A percentile compares a stretch with the other conserved stretches of the same genome.
phyloP scores from a whole-genome alignment of 2,797 vertebrate species.

The Danio tinwini region DNA sequence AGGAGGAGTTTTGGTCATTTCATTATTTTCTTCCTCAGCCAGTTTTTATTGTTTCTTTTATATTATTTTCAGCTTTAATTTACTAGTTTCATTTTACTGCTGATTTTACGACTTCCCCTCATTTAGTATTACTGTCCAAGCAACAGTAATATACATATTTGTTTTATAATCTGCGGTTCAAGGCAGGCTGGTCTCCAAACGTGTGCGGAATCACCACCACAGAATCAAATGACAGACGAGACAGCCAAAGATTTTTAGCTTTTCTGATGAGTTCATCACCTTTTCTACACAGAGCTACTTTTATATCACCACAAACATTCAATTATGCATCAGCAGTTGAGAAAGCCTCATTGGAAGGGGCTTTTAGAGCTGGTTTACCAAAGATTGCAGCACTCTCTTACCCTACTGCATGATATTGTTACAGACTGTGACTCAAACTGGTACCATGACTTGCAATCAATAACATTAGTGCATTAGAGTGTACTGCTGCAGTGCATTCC shows the following conservation, averaged over 20 bases:
- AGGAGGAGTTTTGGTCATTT: too few species aligned
- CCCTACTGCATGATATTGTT: slow-evolving; percentile 38
- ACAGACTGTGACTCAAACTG: slow-evolving; percentile 51
- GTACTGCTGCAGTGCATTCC: slow-evolving; percentile 48
- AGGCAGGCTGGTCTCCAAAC: neutral
- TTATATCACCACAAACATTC: slow-evolving; percentile 18
- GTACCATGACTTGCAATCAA: slow-evolving; percentile 57
- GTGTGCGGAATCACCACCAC: neutral
- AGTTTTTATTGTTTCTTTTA: too few species aligned
- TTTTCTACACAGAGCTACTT: neutral
- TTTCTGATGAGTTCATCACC: slow-evolving; percentile 7
- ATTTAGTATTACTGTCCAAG: too few species aligned
- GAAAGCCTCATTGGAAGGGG: neutral
- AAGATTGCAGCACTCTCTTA: slow-evolving; percentile 35
- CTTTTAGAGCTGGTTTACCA: slow-evolving; percentile 26
- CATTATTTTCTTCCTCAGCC: too few species aligned
- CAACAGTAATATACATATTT: too few species aligned
- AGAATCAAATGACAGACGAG: neutral
- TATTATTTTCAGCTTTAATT: too few species aligned
- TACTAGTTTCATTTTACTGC: too few species aligned
- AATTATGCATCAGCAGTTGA: slow-evolving; percentile 1
- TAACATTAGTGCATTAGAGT: slow-evolving; percentile 59
- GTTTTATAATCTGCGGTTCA: too few species aligned
- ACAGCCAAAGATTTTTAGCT: neutral
- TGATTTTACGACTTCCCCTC: too few species aligned